phyloP scores from a whole-genome alignment of 2,797 vertebrate genomes.

The Galago senegalensis region DNA sequence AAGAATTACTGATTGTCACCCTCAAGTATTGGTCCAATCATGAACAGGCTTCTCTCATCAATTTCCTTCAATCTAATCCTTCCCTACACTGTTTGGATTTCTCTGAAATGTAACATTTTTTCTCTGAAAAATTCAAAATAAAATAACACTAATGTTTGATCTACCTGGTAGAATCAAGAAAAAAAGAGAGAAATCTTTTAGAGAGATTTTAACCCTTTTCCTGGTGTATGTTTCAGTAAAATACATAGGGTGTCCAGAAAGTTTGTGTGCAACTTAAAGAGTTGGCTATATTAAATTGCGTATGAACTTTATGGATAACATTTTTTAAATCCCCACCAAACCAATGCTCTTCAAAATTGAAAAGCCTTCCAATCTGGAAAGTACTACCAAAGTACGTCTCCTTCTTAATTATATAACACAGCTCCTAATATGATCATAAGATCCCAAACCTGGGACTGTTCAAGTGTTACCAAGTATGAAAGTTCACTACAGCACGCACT shows the following conservation, averaged over 20 bases:
- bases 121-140: not conserved
- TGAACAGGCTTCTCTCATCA: not conserved
- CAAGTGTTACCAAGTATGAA: slow-evolving; percentile 77
- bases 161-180: not conserved
- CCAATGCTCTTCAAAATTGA: slow-evolving; percentile 17
- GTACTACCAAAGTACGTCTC: not conserved
- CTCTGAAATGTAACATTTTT: slow-evolving; percentile 41
- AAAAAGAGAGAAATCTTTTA: slow-evolving; percentile 30
- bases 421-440: slow-evolving; percentile 40
- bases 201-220: slow-evolving; percentile 28
- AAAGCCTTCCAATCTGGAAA: slow-evolving; percentile 46
- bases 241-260: not conserved
- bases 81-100: not conserved
- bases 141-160: slow-evolving; percentile 1
- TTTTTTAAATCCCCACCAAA: not conserved
- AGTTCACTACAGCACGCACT: slow-evolving; percentile 70
- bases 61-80: slow-evolving; percentile 1
- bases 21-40: not conserved
- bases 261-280: no score
- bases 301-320: no score
- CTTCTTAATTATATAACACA: slow-evolving; percentile 62
- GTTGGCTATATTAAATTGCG: no score
- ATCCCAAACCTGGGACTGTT: slow-evolving; percentile 78
- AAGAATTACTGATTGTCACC: not conserved
- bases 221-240: not conserved